phyloP scores from a whole-genome alignment of 2,888 invertebrate genomes.

The Ophion ellenae region DNA sequence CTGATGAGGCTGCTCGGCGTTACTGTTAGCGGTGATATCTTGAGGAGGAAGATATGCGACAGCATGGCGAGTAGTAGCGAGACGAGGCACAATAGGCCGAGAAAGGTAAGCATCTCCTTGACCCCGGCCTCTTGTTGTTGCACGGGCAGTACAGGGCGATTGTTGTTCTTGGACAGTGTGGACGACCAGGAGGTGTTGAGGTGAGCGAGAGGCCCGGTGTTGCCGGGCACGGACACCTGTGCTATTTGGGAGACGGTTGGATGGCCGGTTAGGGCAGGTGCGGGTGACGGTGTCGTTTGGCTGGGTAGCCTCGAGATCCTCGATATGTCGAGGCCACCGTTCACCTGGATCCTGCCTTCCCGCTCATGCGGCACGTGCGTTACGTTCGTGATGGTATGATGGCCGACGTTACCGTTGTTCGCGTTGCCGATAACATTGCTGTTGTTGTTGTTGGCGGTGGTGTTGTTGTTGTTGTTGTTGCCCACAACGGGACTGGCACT shows the following conservation, averaged over 20 bases:
- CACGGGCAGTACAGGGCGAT: constrained; percentile 73
- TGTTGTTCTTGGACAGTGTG: constrained; percentile 76
- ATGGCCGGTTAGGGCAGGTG: constrained; percentile 78
- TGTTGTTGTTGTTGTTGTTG: constrained; percentile 70
- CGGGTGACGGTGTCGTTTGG: constrained; percentile 78
- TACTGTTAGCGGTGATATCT: constrained; percentile 90
- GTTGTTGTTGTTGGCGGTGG: constrained; percentile 73
- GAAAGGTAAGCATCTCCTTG: constrained; percentile 92
- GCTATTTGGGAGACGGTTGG: constrained; percentile 81
- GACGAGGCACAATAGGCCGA: constrained; percentile 93
- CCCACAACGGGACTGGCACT: constrained; percentile 82
- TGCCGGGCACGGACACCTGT: constrained; percentile 73
- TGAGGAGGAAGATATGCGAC: constrained; percentile 93
- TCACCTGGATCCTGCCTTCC: constrained; percentile 78
- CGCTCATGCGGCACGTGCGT: constrained; percentile 74
- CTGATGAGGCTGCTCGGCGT: constrained; percentile 85
- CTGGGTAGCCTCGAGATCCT: constrained; percentile 82
- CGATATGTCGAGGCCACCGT: constrained; percentile 87
- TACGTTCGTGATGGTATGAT: constrained; percentile 72
- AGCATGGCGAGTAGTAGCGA: constrained; percentile 93
- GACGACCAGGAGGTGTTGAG: constrained; percentile 77
- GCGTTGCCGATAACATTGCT: constrained; percentile 69
- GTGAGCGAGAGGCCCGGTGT: constrained; percentile 77
- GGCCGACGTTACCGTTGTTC: constrained; percentile 67
- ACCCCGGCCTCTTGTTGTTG: constrained; percentile 86